Evolutionary conservation across 2,888 invertebrate genomes (phyloP).

Genomic region (Lasioglossum oenotherae): DNA sequence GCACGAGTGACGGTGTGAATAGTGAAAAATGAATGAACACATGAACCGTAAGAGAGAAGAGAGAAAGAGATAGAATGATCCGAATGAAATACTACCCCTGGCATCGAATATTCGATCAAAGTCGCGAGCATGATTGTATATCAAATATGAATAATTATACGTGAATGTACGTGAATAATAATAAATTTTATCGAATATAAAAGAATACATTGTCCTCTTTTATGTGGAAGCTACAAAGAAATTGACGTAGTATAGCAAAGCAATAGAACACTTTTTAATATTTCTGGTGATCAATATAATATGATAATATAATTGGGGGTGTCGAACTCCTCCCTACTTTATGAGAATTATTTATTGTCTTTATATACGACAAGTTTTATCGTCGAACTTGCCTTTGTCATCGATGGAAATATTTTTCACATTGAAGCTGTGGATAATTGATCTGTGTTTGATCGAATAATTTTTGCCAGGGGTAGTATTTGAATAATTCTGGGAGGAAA

Average conservation of each 20-base stretch:
- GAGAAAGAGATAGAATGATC: slow-evolving; percentile 41
- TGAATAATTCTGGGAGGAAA: slow-evolving; percentile 18
- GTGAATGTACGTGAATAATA: too few relatives aligned
- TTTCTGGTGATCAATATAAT: background rate
- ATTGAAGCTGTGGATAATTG: background rate
- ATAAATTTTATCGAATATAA: background rate
- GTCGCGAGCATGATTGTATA: background rate
- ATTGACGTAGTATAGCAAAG: background rate
- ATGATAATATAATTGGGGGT: too few relatives aligned
- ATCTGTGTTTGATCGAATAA: background rate
- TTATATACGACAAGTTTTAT: background rate
- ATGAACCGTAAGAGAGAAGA: slow-evolving; percentile 61
- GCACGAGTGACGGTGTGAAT: slow-evolving; percentile 70
- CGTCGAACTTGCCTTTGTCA: background rate
- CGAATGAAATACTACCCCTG: slow-evolving; percentile 40
- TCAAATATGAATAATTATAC: background rate
- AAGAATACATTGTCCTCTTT: background rate
- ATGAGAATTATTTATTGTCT: background rate
- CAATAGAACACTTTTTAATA: background rate
- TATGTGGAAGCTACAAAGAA: background rate
- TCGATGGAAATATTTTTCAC: background rate
- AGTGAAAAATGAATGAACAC: slow-evolving; percentile 74
- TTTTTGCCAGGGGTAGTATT: slow-evolving; percentile 8
- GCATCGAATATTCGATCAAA: background rate
- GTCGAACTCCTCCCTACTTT: too few relatives aligned